Evolutionary conservation across 2,113 vertebrate genomes (phyloP), one percentile per base, ranked within the genome.

Genomic region (Mesembrinibis cayennensis): DNA sequence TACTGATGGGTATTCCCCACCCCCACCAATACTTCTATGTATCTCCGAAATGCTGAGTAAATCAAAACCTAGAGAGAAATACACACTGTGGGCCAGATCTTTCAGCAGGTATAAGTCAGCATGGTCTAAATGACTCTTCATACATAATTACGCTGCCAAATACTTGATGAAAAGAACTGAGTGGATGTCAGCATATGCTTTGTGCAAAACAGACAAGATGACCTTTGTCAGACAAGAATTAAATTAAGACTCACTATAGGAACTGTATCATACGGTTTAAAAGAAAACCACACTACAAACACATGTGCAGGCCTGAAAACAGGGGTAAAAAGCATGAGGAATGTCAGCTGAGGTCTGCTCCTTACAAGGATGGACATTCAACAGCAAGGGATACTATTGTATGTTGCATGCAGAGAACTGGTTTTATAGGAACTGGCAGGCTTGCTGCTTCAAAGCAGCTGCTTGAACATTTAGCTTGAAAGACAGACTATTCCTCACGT

Each of bases 61-160:
- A 87, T 62, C 81, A 82, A 95, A 96, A 87, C 5, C 34, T 23
- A 61, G 12, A 36, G 18, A 72, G 44, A 95, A 88, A 82, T 29
- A 70, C 26, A 66, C 18, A 21, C 44, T 36, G 34, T 20, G 55
- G 53, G 74, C 36, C 83, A 94, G 45, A 87, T 73, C 84, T 86
- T 91, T 95, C 93, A 95, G 74, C 58, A 95, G 78, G 89, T 95
- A 67, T 42, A 92, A 94, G 52, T 71, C 72, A 87, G 56, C 25
- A 44, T 12, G 47, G 52, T 59, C 73, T 82, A 76, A 96, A 82
- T 1, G 12, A 87, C 27, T 53, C 69, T 49, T 55, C 49, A 5
- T 65, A 77, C 20, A 34, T 45, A 82, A 89, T 91, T 79, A 85
- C 0, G 0, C 50, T 90, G 93, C 70, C 89, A 94, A 95, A 89